Percentiles rank a stretch among this genome's conserved stretches.
phyloP scores from a whole-genome alignment of 2,797 vertebrate species.

The Gallinago nigripennis region DNA sequence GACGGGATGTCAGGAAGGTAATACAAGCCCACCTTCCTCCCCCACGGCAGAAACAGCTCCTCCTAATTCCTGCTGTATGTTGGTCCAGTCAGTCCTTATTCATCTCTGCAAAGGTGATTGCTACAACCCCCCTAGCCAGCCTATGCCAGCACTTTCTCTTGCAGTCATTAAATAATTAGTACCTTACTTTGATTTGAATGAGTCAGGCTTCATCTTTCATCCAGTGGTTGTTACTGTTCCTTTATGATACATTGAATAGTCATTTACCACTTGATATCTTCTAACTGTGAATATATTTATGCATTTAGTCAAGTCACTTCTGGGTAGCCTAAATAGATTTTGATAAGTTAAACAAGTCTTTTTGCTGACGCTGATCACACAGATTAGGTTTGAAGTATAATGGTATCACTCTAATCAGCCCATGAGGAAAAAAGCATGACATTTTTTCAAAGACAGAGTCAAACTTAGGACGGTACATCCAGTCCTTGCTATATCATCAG shows the following conservation, averaged over 20 bases:
- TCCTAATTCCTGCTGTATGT: background rate
- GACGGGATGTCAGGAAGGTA: background rate
- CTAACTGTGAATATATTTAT: slow-evolving; percentile 18
- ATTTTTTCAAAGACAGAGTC: background rate
- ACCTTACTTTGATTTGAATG: background rate
- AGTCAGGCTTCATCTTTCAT: background rate
- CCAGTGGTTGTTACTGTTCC: background rate
- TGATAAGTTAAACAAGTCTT: slow-evolving; percentile 45
- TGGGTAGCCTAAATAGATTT: slow-evolving; percentile 43
- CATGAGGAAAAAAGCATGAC: background rate
- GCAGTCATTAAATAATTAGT: slow-evolving; percentile 35
- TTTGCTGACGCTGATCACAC: background rate
- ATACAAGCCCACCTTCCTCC: background rate
- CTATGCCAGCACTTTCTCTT: background rate
- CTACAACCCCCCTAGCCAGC: background rate
- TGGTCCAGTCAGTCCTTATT: background rate
- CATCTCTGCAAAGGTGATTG: background rate
- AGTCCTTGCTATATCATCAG: background rate
- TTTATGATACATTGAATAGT: background rate
- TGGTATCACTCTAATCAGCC: slow-evolving; percentile 7
- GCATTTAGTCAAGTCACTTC: background rate
- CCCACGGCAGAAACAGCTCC: background rate
- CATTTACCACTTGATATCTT: background rate
- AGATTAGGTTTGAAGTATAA: slow-evolving; percentile 31
- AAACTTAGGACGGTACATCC: background rate